phyloP scores from a whole-genome alignment of 2,797 vertebrate genomes.

The Coregonus sp. region DNA sequence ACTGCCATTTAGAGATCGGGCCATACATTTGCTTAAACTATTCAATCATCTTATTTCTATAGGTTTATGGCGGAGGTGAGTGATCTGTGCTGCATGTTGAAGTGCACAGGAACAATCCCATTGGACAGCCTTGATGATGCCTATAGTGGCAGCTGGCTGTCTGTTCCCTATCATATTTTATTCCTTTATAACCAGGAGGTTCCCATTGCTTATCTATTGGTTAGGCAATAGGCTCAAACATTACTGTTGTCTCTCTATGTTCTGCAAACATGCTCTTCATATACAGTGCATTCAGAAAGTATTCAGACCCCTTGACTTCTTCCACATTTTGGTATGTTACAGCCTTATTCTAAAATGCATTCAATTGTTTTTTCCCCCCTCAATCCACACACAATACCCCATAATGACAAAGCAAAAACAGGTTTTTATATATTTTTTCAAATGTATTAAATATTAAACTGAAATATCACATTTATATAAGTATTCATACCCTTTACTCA shows the following conservation, averaged over 20 bases:
- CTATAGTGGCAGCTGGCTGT: not conserved
- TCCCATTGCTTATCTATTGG: not conserved
- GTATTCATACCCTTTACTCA: no score
- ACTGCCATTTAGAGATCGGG: constrained; percentile 1
- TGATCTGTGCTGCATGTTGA: not conserved
- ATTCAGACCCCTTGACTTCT: no score
- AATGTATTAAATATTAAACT: no score
- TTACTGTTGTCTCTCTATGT: not conserved
- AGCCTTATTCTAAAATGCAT: no score
- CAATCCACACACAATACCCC: no score
- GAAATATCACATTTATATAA: no score
- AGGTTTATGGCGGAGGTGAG: constrained; percentile 25
- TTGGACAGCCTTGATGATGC: not conserved
- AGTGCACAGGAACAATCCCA: not conserved
- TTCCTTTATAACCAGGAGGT: constrained; percentile 23
- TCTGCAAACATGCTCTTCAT: not conserved
- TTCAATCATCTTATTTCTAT: not conserved
- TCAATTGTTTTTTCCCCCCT: no score
- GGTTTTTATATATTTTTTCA: no score
- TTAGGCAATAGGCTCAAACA: not conserved
- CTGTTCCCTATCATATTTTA: constrained; percentile 19
- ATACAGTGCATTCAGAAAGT: no score
- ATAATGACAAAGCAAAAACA: no score
- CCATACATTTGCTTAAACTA: not conserved
- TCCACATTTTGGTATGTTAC: no score